Evolutionary conservation across 2,888 invertebrate genomes (phyloP).

Genomic region (Erannis defoliaria): DNA sequence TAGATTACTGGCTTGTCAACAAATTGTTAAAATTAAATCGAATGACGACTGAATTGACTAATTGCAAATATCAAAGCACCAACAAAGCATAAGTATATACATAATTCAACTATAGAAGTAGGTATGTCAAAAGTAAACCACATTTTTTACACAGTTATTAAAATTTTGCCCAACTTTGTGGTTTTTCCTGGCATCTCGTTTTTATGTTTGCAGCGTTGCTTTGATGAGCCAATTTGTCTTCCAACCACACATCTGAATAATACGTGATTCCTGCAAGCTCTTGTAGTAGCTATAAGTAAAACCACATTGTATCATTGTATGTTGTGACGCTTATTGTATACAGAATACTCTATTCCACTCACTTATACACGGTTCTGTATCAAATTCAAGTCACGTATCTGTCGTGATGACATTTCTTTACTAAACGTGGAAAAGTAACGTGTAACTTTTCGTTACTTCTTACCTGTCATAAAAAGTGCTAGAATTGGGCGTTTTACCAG

Average conservation of each 20-base stretch:
- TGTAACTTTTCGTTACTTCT: background rate
- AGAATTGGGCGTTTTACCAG: background rate
- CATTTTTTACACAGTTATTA: too few relatives aligned
- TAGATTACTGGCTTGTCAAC: too few relatives aligned
- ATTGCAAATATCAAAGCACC: too few relatives aligned
- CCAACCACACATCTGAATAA: slow-evolving; percentile 9
- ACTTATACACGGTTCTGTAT: background rate
- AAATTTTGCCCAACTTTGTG: too few relatives aligned
- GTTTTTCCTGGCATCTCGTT: background rate
- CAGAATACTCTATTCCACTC: slow-evolving; percentile 8
- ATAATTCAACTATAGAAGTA: too few relatives aligned
- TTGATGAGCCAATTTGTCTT: slow-evolving; percentile 7
- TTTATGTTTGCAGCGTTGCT: slow-evolving; percentile 3
- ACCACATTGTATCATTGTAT: background rate
- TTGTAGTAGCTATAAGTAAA: slow-evolving; percentile 1
- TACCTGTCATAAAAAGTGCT: background rate
- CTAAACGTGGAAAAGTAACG: slow-evolving; percentile 6
- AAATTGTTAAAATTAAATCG: too few relatives aligned
- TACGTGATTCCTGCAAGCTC: slow-evolving; percentile 10
- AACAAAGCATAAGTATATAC: too few relatives aligned
- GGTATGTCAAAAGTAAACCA: too few relatives aligned
- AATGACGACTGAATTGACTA: too few relatives aligned
- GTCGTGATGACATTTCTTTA: slow-evolving; percentile 8
- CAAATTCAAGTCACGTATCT: slow-evolving; percentile 10
- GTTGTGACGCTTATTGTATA: slow-evolving; percentile 6